These are phyloP conservation scores for Mormyrus lacerda DNA, from an alignment of 2,113 vertebrate species.

Conservation along the genomic window DNA sequence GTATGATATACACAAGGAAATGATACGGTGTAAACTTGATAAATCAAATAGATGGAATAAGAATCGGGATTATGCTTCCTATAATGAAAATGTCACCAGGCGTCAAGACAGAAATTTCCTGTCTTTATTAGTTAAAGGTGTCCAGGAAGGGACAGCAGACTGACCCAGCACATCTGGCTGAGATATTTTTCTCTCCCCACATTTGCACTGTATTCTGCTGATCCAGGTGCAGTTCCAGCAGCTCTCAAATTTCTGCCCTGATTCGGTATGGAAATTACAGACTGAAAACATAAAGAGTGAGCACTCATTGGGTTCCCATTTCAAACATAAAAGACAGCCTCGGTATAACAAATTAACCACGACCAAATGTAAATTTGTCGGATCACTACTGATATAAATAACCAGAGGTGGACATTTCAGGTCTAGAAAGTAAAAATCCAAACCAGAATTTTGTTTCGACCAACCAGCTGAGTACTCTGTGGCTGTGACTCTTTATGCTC, in stretches of 20 bases:
- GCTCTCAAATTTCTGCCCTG: conserved; percentile 46
- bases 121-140: conserved; percentile 44
- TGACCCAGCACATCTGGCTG: not conserved
- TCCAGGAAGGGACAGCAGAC: conserved; percentile 13
- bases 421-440: too few species aligned
- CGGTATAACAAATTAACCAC: not conserved
- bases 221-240: conserved; percentile 52
- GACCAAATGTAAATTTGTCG: not conserved
- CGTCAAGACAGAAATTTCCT: conserved; percentile 34
- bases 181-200: conserved; percentile 33
- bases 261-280: conserved; percentile 64
- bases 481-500: too few species aligned
- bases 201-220: conserved; percentile 41
- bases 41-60: conserved; percentile 21
- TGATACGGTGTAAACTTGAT: not conserved
- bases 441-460: too few species aligned
- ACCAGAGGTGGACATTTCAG: not conserved
- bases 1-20: not conserved
- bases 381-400: not conserved
- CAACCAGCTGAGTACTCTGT: too few species aligned
- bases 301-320: conserved; percentile 39
- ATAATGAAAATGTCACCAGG: conserved; percentile 35
- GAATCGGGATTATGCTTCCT: conserved; percentile 40
- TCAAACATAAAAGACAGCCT: not conserved
- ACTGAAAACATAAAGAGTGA: conserved; percentile 70